Conservation (phyloP, 1,140 invertebrate species). For the Nasonia vitripennis region DNA sequence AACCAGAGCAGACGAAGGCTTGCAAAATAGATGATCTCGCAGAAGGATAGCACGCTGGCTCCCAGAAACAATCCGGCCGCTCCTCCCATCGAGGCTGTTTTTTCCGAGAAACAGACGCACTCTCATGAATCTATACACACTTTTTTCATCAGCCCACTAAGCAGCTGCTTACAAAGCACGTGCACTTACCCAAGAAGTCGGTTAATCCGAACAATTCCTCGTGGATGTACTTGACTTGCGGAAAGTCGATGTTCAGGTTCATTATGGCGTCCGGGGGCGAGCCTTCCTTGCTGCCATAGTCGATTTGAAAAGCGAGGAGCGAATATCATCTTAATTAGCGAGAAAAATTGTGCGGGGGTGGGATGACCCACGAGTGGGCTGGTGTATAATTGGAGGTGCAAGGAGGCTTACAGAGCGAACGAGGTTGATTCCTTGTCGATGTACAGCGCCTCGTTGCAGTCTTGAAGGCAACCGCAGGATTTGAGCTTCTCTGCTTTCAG, state of each 20-base stretch:
- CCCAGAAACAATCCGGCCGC: constrained; percentile 29
- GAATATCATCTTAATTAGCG: neutral
- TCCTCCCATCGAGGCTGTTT: constrained; percentile 24
- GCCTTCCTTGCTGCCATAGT: neutral
- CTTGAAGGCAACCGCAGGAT: constrained; percentile 24
- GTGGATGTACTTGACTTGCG: constrained; percentile 35
- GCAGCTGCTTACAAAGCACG: neutral
- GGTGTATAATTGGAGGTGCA: neutral
- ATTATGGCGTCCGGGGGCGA: neutral
- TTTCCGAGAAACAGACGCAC: neutral
- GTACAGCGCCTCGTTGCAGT: constrained; percentile 16
- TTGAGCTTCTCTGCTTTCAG: neutral
- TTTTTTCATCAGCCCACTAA: neutral
- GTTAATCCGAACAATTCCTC: constrained; percentile 42
- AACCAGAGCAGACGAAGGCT: constrained; percentile 3
- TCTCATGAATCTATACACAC: constrained; percentile 1
- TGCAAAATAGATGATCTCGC: constrained; percentile 24
- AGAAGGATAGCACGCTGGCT: constrained; percentile 3
- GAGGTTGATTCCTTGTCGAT: constrained; percentile 19
- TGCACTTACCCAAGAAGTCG: constrained; percentile 52
- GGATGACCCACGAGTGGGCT: neutral
- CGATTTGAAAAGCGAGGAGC: neutral
- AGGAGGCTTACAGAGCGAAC: constrained; percentile 22
- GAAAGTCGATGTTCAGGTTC: constrained; percentile 17
- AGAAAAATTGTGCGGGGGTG: too few relatives aligned